Conservation (phyloP, 2,797 vertebrate genomes). For the Parambassis ranga region DNA sequence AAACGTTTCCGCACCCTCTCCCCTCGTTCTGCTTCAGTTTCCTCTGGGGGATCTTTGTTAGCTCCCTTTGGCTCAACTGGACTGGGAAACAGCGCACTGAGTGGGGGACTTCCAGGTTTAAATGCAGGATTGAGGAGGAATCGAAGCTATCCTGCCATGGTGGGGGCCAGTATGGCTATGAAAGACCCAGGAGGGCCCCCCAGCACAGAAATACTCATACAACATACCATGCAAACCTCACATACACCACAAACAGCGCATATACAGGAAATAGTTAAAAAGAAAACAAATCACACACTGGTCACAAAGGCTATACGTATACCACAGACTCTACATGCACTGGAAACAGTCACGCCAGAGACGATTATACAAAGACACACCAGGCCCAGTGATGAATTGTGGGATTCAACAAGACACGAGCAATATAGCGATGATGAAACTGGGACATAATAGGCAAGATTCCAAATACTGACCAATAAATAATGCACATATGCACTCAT, state of each 20-base stretch:
- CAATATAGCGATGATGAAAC: conserved; percentile 14
- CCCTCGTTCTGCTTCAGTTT: conserved; percentile 66
- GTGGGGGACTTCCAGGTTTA: conserved; percentile 82
- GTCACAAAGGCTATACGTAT: conserved; percentile 18
- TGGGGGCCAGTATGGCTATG: conserved; percentile 98
- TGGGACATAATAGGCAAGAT: conserved; percentile 19
- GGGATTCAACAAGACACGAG: conserved; percentile 12
- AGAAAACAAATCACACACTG: conserved; percentile 11
- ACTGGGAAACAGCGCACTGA: conserved; percentile 74
- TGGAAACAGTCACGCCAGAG: conserved; percentile 55
- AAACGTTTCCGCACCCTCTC: conserved; percentile 88
- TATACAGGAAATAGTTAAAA: conserved; percentile 30
- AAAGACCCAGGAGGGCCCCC: conserved; percentile 86
- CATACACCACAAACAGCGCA: conserved; percentile 5
- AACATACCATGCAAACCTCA: conserved; percentile 43
- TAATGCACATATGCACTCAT: neutral
- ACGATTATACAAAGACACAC: conserved; percentile 54
- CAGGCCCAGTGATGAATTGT: conserved; percentile 59
- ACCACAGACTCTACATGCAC: conserved; percentile 43
- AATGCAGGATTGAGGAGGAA: conserved; percentile 91
- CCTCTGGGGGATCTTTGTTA: conserved; percentile 65
- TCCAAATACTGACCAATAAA: neutral
- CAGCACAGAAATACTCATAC: conserved; percentile 85
- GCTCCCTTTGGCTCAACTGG: conserved; percentile 79
- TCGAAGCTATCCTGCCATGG: conserved; percentile 94